Evolutionary conservation across 2,113 vertebrate species (phyloP).

Genomic region (Oreochromis tanganicae): DNA sequence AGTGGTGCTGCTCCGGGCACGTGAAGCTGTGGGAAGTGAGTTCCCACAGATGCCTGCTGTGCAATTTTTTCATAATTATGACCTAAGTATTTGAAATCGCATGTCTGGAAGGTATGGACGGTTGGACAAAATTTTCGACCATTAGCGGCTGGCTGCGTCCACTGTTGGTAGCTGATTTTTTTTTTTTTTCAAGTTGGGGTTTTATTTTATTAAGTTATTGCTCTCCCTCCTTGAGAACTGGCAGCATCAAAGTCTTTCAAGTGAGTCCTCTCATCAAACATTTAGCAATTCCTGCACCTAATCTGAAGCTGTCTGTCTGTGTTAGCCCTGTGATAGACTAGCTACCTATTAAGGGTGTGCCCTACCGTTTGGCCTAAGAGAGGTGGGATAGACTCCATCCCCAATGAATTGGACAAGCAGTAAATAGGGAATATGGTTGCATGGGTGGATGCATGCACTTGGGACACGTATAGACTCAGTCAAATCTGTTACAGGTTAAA

Average conservation of each 20-base stretch:
- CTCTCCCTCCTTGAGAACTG: background rate
- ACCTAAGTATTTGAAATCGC: background rate
- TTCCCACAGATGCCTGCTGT: background rate
- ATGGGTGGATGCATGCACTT: background rate
- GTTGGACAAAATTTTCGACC: background rate
- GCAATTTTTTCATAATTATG: background rate
- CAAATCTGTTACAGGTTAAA: background rate
- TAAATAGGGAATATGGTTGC: background rate
- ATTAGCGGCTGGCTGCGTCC: background rate
- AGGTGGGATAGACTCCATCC: background rate
- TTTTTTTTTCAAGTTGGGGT: background rate
- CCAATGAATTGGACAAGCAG: background rate
- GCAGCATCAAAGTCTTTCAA: background rate
- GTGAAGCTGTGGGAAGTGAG: background rate
- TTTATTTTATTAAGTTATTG: background rate
- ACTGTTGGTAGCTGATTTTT: background rate
- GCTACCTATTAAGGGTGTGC: background rate
- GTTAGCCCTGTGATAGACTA: background rate
- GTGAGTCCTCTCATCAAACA: background rate
- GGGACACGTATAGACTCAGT: background rate
- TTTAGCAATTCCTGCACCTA: background rate
- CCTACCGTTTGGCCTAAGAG: background rate
- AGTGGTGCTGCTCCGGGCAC: background rate
- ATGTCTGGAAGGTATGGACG: background rate
- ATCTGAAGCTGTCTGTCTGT: background rate